Conservation (phyloP, 2,113 vertebrate genomes). For the Eubucco bourcierii region DNA sequence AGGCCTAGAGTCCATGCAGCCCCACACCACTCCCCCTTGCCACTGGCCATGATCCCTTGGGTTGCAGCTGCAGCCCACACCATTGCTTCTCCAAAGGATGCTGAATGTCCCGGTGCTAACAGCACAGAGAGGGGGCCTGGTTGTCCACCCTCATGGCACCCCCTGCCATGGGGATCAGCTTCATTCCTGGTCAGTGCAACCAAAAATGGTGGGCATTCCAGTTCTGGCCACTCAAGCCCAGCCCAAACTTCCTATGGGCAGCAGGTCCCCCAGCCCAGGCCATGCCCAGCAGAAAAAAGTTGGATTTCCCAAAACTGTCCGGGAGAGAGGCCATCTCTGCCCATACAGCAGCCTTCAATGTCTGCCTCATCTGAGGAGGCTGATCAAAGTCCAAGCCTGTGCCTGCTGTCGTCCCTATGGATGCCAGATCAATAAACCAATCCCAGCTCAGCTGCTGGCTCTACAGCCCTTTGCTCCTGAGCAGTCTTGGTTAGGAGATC, state of each 20-base stretch:
- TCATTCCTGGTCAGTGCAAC: not conserved
- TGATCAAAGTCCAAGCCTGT: not conserved
- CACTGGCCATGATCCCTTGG: accelerated
- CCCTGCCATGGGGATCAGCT: not conserved
- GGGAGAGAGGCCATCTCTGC: not conserved
- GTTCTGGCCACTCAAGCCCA: not conserved
- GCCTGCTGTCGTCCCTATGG: not conserved
- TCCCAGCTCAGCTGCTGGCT: conserved; percentile 5
- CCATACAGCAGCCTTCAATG: not conserved
- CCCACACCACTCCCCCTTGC: not conserved
- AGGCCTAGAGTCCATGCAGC: accelerated
- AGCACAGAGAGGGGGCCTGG: not conserved
- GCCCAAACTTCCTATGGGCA: not conserved
- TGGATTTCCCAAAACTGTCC: accelerated
- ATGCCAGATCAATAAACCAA: conserved; percentile 36
- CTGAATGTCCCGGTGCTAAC: accelerated
- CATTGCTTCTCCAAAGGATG: not conserved
- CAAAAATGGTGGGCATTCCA: not conserved
- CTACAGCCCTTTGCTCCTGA: not conserved
- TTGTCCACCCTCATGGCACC: not conserved
- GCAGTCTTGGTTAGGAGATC: not conserved
- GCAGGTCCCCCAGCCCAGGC: not conserved
- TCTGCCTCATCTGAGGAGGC: not conserved
- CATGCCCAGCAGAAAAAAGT: not conserved
- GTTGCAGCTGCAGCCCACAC: accelerated